Evolutionary conservation across 2,888 invertebrate species (phyloP).

Genomic region (Aporophyla lueneburgensis): DNA sequence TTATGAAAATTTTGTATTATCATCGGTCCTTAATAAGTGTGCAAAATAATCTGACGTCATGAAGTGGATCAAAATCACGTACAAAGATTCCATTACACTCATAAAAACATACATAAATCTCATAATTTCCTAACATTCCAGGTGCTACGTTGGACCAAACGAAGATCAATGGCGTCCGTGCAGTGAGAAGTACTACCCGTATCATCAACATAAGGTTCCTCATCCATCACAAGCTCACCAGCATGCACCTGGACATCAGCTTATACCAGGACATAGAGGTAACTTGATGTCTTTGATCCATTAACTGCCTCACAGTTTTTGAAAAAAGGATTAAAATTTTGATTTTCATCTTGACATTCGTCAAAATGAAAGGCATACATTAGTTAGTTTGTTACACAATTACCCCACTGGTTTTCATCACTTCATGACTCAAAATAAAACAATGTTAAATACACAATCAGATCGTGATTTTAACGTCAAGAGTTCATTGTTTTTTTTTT

Average conservation of each 20-base stretch:
- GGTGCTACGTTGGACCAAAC: slow-evolving; percentile 96
- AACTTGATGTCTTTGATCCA: no score
- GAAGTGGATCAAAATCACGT: no score
- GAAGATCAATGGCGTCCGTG: slow-evolving; percentile 96
- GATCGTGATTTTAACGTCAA: slow-evolving; percentile 45
- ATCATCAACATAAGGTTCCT: slow-evolving; percentile 86
- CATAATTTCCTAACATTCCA: slow-evolving; percentile 70
- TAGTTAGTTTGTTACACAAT: not conserved
- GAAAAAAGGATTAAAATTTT: no score
- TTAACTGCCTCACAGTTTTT: no score
- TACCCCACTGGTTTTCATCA: not conserved
- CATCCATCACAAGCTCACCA: slow-evolving; percentile 82
- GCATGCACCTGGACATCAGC: slow-evolving; percentile 56
- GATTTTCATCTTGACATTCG: no score
- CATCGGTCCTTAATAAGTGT: no score
- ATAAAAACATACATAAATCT: not conserved
- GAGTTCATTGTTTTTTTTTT: slow-evolving; percentile 49
- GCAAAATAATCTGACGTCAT: no score
- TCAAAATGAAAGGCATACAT: not conserved
- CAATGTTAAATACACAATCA: slow-evolving; percentile 38
- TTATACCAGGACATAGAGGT: slow-evolving; percentile 57
- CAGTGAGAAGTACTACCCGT: slow-evolving; percentile 95
- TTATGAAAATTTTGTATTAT: no score
- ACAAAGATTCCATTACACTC: no score
- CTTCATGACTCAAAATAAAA: slow-evolving; percentile 19